Base-by-base conservation (phyloP, 2,113 vertebrate genomes). In the Pygoscelis antarcticus region DNA sequence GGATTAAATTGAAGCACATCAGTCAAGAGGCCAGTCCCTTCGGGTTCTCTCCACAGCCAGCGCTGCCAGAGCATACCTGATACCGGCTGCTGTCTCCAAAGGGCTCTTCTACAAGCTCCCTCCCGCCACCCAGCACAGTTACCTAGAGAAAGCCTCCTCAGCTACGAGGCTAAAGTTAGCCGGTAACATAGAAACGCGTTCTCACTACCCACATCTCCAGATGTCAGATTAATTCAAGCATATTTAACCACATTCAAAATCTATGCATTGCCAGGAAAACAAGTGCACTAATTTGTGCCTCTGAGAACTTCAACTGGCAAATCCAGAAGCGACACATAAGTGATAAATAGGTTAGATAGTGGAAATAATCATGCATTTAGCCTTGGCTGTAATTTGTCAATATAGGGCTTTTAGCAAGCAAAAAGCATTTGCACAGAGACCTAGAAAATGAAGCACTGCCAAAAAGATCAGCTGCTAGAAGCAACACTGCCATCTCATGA, bases 401-500 rank as follows among this genome's bases (percentile, higher is more conserved):
- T 87, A 94, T 10, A 93, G 29, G 16, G 46, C 51, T 93, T 93
- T 94, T 70, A 97, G 89, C 47, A 93, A 91, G 81, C 54, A 87
- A 88, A 82, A 89, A 47, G 46, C 87, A 47, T 87, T 96, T 94
- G 70, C 70, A 82, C 38, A 29, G 87, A 93, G 78, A 96, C 55
- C 49, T 83, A 85, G 81, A 85, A 97, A 87, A 96, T 17, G 38
- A 97, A 96, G 87, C 58, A 55, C 49, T 74, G 81, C 87, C 95
- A 96, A 84, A 94, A 91, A 83, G 74, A 97, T 93, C 91, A 91
- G 96, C 95, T 94, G 81, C 89, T 94, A 97, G 87, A 96, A 94
- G 92, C 96, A 97, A 97, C 81, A 97, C 96, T 97, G 97, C 96
- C 96, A 96, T 97, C 97, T 97, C 96, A 96, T 96, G 95, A 95